A percentile compares a stretch with the other conserved stretches of the same genome.
Conservation (phyloP, 2,888 invertebrate species). For the Neelides folsomi region DNA sequence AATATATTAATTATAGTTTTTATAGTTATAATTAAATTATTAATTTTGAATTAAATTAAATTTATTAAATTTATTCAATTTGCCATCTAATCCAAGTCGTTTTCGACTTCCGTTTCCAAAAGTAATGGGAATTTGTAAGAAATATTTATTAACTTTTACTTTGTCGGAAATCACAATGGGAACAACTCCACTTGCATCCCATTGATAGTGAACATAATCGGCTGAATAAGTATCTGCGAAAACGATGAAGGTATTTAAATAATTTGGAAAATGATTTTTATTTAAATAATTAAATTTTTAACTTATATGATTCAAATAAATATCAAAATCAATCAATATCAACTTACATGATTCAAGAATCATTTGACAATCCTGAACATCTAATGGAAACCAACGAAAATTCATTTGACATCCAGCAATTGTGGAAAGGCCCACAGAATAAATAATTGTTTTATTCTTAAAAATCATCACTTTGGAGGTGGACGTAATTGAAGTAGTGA, state of each 20-base stretch:
- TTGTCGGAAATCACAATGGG: slow-evolving; percentile 2
- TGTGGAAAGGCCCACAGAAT: slow-evolving; percentile 68
- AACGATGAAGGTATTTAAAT: too few species aligned
- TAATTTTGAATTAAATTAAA: not conserved
- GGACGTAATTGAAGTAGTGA: slow-evolving; percentile 64
- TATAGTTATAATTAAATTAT: too few species aligned
- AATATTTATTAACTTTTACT: slow-evolving; percentile 17
- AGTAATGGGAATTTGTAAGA: slow-evolving; percentile 7
- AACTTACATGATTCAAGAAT: slow-evolving; percentile 73
- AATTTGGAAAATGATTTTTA: not conserved
- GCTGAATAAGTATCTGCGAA: slow-evolving; percentile 5
- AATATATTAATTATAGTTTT: too few species aligned
- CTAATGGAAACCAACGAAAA: slow-evolving; percentile 73
- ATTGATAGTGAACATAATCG: slow-evolving; percentile 2
- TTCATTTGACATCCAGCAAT: slow-evolving; percentile 79
- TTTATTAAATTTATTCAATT: not conserved
- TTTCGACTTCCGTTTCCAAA: not conserved
- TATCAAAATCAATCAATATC: too few species aligned
- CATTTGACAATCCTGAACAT: slow-evolving; percentile 69
- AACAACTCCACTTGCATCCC: slow-evolving; percentile 2
- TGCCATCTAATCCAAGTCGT: slow-evolving; percentile 18
- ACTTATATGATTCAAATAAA: too few species aligned
- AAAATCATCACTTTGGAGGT: slow-evolving; percentile 52
- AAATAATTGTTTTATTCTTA: slow-evolving; percentile 64
- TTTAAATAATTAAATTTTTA: not conserved